These are phyloP conservation scores for Neolamprologus caudopunctatus DNA, from an alignment of 2,113 vertebrate species.

Conservation along the genomic window DNA sequence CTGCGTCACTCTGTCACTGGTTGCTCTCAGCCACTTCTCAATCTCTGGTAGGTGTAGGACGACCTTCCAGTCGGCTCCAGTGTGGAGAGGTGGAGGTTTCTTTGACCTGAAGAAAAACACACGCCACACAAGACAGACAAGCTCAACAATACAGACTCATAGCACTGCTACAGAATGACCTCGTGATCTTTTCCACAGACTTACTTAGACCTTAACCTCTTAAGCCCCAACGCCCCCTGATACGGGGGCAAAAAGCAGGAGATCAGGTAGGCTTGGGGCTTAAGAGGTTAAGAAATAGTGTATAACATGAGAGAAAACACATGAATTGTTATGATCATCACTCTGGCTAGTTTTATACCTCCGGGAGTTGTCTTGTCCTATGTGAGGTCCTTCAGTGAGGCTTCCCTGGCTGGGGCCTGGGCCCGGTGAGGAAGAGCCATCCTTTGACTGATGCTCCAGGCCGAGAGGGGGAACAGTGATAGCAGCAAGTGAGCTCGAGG, in stretches of 20 bases:
- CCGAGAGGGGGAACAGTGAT: slow-evolving; percentile 43
- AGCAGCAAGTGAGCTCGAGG: slow-evolving; percentile 42
- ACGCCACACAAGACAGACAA: neutral
- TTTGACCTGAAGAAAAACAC: slow-evolving; percentile 26
- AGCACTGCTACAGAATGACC: neutral
- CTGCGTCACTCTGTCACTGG: slow-evolving; percentile 84
- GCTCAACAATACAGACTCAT: neutral
- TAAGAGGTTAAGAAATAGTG: neutral
- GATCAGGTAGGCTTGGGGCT: too few species aligned
- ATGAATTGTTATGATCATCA: neutral
- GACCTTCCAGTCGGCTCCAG: slow-evolving; percentile 95
- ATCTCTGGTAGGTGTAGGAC: slow-evolving; percentile 95
- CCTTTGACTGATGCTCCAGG: neutral
- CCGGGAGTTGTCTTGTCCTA: neutral
- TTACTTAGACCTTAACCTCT: neutral
- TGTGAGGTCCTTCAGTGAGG: neutral
- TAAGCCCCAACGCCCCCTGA: too few species aligned
- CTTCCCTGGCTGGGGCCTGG: neutral
- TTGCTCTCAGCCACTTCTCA: slow-evolving; percentile 90
- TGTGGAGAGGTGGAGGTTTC: slow-evolving; percentile 89
- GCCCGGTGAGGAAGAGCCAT: neutral
- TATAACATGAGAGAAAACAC: neutral
- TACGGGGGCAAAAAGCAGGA: too few species aligned
- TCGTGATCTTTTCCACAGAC: neutral
- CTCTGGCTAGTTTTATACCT: slow-evolving; percentile 6